Evolutionary conservation across 2,797 vertebrate genomes (phyloP).

Genomic region (Myotis daubentonii): DNA sequence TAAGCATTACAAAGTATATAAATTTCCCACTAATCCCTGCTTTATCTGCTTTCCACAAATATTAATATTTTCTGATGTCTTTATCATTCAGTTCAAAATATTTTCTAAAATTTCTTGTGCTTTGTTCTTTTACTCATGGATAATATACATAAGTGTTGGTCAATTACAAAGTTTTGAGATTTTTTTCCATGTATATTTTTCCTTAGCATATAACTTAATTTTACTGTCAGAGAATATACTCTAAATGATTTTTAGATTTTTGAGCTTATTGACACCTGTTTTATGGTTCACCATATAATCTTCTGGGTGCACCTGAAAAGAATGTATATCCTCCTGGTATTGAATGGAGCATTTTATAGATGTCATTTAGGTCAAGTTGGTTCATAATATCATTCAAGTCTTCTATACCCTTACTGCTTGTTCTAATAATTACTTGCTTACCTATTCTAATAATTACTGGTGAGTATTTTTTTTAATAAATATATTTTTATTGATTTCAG

Average conservation of each 20-base stretch:
- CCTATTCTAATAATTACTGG: slow-evolving; percentile 18
- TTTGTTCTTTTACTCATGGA: background rate
- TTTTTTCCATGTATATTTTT: background rate
- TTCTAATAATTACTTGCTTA: background rate
- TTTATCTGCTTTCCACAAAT: background rate
- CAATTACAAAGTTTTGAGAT: background rate
- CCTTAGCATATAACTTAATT: background rate
- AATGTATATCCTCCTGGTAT: background rate
- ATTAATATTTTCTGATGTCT: background rate
- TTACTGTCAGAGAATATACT: background rate
- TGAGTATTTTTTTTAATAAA: background rate
- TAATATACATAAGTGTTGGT: background rate
- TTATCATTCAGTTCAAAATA: slow-evolving; percentile 13
- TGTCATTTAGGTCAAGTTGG: background rate
- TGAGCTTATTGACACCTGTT: background rate
- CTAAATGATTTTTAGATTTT: background rate
- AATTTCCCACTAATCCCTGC: background rate
- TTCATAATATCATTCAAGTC: background rate
- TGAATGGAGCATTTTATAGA: background rate
- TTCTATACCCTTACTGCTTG: background rate
- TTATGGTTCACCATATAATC: background rate
- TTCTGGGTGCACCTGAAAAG: background rate
- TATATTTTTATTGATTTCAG: no score
- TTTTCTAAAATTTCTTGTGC: background rate
- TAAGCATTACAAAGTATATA: background rate